phyloP scores from a whole-genome alignment of 2,797 vertebrate species.

The Phataginus tetradactyla region DNA sequence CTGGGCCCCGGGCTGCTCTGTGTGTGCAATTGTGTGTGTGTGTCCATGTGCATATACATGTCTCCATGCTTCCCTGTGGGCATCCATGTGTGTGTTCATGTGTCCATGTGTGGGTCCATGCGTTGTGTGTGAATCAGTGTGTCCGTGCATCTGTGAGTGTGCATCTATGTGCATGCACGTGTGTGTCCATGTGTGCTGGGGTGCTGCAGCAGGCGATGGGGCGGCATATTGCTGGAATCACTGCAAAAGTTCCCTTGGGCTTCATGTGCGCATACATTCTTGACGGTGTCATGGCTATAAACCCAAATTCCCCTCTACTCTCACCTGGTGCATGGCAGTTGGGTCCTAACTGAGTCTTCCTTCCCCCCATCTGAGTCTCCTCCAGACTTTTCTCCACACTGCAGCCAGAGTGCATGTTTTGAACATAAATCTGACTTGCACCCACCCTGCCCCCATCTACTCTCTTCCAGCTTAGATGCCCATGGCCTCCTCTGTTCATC shows the following conservation, averaged over 20 bases:
- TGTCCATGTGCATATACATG: neutral
- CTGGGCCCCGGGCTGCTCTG: rapidly evolving
- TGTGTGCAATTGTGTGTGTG: rapidly evolving
- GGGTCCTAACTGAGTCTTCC: neutral
- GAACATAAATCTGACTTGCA: neutral
- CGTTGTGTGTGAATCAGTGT: too few species aligned
- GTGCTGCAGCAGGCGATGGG: neutral
- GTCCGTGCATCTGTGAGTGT: neutral
- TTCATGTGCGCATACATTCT: rapidly evolving
- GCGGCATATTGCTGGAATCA: neutral
- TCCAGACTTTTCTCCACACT: neutral
- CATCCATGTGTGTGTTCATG: too few species aligned
- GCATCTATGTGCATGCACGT: neutral
- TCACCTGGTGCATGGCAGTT: neutral
- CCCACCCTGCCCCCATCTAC: rapidly evolving
- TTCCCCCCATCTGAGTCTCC: neutral
- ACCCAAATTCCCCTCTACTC: neutral
- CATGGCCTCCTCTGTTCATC: neutral
- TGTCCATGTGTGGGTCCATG: too few species aligned
- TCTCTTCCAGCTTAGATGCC: neutral
- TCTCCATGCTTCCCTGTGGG: neutral
- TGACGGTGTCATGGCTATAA: neutral
- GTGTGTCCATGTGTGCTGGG: too few species aligned
- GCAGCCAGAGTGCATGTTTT: too few species aligned
- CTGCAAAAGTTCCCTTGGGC: neutral